Base-by-base conservation (phyloP, 2,888 invertebrate species). In the Masnerella sp. region DNA sequence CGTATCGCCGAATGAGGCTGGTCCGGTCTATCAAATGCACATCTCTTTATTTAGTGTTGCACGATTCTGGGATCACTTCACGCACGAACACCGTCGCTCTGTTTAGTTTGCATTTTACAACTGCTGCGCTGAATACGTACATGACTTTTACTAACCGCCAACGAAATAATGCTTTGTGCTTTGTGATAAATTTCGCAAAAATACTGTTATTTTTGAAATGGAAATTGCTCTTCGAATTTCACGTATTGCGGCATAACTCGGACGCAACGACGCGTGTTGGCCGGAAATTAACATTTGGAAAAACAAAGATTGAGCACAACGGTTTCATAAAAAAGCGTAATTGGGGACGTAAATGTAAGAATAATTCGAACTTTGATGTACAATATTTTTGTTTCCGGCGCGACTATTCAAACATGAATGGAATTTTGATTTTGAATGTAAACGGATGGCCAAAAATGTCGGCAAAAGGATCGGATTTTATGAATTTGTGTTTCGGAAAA, bases 51-150 rank as follows among this genome's bases (percentile, higher is more conserved):
- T 82, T 82, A 81, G 79, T 79, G 78, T 75, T 74, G 75, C 79
- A 77, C 77, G 77, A 79, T 78, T 77, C 74, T 65, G 74, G 71
- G 78, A 81, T 82, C 80, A 81, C 80, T 83, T 58, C 51, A 71
- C 78, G 81, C 81, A 78, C 81, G 80, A 79, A 77, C 79, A 81
- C 81, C 77, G 80, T 78, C 78, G 75, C 78, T 83, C 83, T 83
- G 81, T 83, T 83, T 82, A 82, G 64, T 71, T 71, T 51, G 81
- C 82, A 83, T 83, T 83, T 83, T 81, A 83, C 83, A 82, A 82
- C 80, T 76, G 47, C 52, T 45, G 58, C 51, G 42, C 38, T 58
- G 62, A 71, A 71, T 72, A 77, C 77, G 36, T 38, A 71, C 70
- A 71, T 58, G 64, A 64, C 51, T 71, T 71, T 71, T 64, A 64